phyloP scores from a whole-genome alignment of 2,797 vertebrate species.

The Ara ararauna region DNA sequence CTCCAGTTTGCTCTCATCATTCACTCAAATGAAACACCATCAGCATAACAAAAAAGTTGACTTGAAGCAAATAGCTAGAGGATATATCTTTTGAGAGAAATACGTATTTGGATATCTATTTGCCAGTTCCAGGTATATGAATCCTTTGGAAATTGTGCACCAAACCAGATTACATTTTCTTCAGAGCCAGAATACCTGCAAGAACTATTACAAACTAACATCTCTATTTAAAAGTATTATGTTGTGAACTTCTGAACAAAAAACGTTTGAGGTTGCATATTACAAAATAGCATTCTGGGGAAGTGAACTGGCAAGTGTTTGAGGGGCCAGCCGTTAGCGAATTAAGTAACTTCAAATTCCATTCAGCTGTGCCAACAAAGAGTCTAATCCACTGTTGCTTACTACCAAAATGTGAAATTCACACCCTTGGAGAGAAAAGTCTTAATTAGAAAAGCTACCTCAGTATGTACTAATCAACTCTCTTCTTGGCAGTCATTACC shows the following conservation, averaged over 20 bases:
- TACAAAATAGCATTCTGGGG: background rate
- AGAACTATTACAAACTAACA: background rate
- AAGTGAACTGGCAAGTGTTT: background rate
- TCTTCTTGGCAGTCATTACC: background rate
- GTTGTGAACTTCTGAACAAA: background rate
- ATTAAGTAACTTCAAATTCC: background rate
- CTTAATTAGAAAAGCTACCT: constrained; percentile 19
- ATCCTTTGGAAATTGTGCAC: background rate
- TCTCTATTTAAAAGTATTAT: background rate
- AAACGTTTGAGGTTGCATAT: background rate
- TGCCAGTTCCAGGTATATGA: background rate
- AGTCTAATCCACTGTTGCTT: background rate
- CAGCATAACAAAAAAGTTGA: background rate
- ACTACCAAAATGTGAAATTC: constrained; percentile 2
- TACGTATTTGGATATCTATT: background rate
- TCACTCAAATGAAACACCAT: background rate
- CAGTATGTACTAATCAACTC: background rate
- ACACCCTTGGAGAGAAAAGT: background rate
- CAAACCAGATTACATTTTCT: background rate
- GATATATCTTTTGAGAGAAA: background rate
- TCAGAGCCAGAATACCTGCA: background rate
- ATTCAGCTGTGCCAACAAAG: background rate
- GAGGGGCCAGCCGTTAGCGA: background rate
- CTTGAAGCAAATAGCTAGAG: background rate
- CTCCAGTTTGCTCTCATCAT: background rate